Conservation (phyloP, 2,113 vertebrate species). For the Dasyornis broadbenti region DNA sequence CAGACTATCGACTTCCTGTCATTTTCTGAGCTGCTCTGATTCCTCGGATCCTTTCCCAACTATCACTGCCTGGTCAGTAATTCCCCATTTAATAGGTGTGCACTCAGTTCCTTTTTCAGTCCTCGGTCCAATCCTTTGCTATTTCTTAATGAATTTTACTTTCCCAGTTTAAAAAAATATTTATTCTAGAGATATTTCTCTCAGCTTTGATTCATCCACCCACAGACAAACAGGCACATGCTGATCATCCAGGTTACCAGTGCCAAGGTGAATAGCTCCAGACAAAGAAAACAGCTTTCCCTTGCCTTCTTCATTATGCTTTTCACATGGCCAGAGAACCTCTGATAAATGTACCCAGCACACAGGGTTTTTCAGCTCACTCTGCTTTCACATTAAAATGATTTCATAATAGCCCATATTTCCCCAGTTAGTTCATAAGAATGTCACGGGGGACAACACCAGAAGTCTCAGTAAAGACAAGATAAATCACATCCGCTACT, state of each 20-base stretch:
- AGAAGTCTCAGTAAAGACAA: conserved; percentile 15
- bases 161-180: neutral
- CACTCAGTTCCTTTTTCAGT: neutral
- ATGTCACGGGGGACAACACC: neutral
- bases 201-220: neutral
- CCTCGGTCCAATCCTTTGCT: neutral
- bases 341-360: neutral
- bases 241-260: neutral
- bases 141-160: neutral
- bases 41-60: neutral
- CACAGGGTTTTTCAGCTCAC: neutral
- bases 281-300: neutral
- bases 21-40: neutral
- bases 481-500: conserved; percentile 19
- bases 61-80: neutral
- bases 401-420: conserved; percentile 1
- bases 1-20: neutral
- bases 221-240: neutral
- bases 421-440: conserved; percentile 12
- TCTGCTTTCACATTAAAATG: neutral
- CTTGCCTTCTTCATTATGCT: neutral
- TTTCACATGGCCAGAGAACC: neutral
- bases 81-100: neutral
- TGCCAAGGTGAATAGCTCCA: neutral
- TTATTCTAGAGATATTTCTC: neutral